phyloP scores from a whole-genome alignment of 2,797 vertebrate species.

The Nyctalus aviator region DNA sequence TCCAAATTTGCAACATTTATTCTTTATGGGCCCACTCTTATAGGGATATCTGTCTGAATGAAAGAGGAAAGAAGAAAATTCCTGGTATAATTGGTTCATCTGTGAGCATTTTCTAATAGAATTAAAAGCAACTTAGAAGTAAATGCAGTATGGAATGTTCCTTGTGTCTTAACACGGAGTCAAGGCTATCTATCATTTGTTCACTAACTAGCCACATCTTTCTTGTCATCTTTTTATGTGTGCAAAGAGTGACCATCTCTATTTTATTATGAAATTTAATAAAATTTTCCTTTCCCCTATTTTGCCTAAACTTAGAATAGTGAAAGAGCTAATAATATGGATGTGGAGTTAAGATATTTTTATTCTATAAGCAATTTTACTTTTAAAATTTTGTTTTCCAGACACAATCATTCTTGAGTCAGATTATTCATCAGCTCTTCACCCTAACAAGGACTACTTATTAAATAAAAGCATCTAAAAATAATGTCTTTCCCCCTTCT shows the following conservation, averaged over 20 bases:
- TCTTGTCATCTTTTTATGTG: not conserved
- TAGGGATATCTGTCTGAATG: not conserved
- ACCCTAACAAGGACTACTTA: not conserved
- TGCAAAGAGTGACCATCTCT: not conserved
- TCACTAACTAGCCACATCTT: not conserved
- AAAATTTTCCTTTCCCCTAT: not conserved
- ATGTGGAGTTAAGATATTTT: not conserved
- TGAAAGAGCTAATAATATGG: not conserved
- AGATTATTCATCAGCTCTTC: not conserved
- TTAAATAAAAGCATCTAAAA: not conserved
- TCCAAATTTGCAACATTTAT: conserved; percentile 35
- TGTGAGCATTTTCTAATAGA: not conserved
- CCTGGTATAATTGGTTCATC: not conserved
- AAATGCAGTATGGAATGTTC: not conserved
- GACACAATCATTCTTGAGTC: not conserved
- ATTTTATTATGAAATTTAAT: not conserved
- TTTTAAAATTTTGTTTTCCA: conserved; percentile 3
- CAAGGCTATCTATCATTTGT: not conserved
- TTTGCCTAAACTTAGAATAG: conserved; percentile 18
- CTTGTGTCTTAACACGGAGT: not conserved
- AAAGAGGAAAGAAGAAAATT: conserved; percentile 26
- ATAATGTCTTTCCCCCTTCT: not conserved
- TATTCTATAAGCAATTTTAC: not conserved
- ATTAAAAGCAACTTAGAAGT: not conserved
- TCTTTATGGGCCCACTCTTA: not conserved